Base-by-base conservation (phyloP, 2,113 vertebrate species). In the Pseudorasbora parva region DNA sequence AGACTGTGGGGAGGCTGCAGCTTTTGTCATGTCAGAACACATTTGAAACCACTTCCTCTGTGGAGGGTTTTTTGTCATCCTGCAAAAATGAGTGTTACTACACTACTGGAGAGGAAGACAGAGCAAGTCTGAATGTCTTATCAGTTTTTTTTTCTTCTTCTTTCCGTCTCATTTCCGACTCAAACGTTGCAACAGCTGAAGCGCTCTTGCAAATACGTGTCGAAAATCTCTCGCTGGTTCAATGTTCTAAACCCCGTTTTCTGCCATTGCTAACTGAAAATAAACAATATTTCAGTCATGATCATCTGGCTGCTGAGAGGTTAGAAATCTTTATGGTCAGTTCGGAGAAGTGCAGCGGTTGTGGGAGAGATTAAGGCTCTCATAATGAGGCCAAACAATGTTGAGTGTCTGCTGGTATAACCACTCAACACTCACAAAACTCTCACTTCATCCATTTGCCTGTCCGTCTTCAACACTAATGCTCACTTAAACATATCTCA, bases 11-110 rank as follows among this genome's bases (percentile, higher is more conserved):
- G 76, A 45, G 41, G 41, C 41, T 79, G 77, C 59, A 49, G 25
- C 59, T 66, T 78, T 66, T 66, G 41, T 79, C 43, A 19, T 49
- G 59, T 79, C 59, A 79, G 41, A 49, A 49, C 77, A 79, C 43
- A 49, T 79, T 79, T 9, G 0, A 33, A 79, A 79, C 59, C 77
- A 79, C 77, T 66, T 79, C 77, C 77, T 79, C 43, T 79, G 14
- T 23, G 59, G 59, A 79, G 77, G 43, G 9, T 5, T 25, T 64
- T 79, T 79, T 30, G 47, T 64, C 77, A 49, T 49, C 59, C 77
- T 6, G 41, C 43, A 49, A 25, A 66, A 66, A 49, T 66, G 19
- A 66, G 77, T 21, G 9, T 76, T 79, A 79, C 59, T 66, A 79
- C 59, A 79, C 77, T 49, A 47, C 60, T 49, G 56, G 56, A 62